Evolutionary conservation across 2,888 invertebrate species (phyloP), one percentile per base, ranked within the genome.

Genomic region (Biston stratarius): DNA sequence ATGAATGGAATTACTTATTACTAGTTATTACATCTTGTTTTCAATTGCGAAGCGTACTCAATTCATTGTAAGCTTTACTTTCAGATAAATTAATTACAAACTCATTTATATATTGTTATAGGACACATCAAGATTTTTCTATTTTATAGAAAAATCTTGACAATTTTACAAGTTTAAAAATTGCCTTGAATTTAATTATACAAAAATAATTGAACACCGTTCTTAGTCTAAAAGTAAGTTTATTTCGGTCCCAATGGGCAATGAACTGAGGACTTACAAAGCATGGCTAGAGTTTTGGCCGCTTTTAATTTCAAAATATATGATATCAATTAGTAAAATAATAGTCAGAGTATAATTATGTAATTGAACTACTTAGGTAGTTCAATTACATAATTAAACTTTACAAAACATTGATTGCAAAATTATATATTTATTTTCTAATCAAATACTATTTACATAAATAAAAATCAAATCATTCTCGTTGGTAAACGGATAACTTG

Each of bases 141-240:
- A 24, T 14, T 38, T 47, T n/a, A 58, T 51, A 51, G 48, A 0
- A 14, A 34, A 44, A 42, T 57, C 34, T 24, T 33, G 45, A 64
- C 3, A 24, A 24, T 24, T 24, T 24, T 24, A 58, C 58, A 14
- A 58, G 45, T 63, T 51, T 45, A 15, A 48, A 11, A 57, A 51
- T 57, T 44, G 8, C 15, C 24, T n/a, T 15, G 15, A 64, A 52
- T 52, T 38, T 58, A 64, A 64, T 58, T 52, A 58, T 38, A 53
- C 45, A 24, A 38, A 58, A 12, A 38, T 64, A 58, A 58, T 64
- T 64, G 12, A 56, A 33, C 36, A 57, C 63, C 51, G 51, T 40
- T 24, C 38, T 64, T 11, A 34, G 45, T 44, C 44, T 36, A 57
- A 57, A 57, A 42, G 15, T 49, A 57, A 63, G 58, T 58, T 38